Percentiles rank a stretch among this genome's conserved stretches.
Evolutionary conservation across 2,888 invertebrate genomes (phyloP).

Genomic region (Meiosimyza platycephala): DNA sequence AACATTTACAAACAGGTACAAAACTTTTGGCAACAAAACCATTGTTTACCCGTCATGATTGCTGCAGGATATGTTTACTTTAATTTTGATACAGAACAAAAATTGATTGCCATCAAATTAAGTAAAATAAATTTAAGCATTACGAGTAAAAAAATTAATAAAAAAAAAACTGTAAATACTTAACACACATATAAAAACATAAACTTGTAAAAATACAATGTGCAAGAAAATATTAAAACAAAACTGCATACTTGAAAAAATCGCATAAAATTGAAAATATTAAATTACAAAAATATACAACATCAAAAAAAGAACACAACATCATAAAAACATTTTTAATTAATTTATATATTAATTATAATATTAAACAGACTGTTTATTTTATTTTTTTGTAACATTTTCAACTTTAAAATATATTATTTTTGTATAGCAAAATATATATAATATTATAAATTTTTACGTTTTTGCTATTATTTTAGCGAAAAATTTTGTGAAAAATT

Average conservation of each 20-base stretch:
- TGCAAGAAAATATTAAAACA: slow-evolving; percentile 16
- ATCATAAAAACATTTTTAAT: not conserved
- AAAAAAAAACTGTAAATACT: slow-evolving; percentile 11
- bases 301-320: not conserved
- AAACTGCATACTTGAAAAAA: slow-evolving; percentile 30
- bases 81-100: too few species aligned
- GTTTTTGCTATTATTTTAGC: slow-evolving; percentile 20
- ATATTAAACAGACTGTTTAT: slow-evolving; percentile 3
- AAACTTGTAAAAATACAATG: slow-evolving; percentile 22
- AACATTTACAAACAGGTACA: too few species aligned
- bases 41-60: too few species aligned
- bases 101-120: too few species aligned
- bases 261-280: too few species aligned
- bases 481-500: not conserved
- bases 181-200: too few species aligned
- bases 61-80: too few species aligned
- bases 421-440: not conserved
- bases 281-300: too few species aligned
- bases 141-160: too few species aligned
- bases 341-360: slow-evolving; percentile 18
- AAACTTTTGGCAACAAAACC: too few species aligned
- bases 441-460: too few species aligned
- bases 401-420: not conserved
- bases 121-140: too few species aligned
- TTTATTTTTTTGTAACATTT: not conserved